Evolutionary conservation across 2,888 invertebrate genomes (phyloP), one percentile per base, ranked within the genome.

Genomic region (Odontothrips loti): DNA sequence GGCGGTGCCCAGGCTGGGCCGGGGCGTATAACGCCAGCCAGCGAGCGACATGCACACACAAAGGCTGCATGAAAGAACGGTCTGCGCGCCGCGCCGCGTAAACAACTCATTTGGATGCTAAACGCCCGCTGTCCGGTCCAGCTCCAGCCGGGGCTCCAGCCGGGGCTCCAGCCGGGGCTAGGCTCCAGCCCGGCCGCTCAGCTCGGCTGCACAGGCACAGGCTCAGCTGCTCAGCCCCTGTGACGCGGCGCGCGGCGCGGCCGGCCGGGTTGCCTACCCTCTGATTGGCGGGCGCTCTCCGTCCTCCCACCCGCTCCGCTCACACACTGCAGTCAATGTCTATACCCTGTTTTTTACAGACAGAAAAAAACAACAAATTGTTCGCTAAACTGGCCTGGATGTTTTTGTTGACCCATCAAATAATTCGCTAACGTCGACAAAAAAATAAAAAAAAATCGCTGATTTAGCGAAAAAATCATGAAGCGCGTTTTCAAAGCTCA

Each of bases 61-160:
- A 43, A 43, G 34, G 34, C 34, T 43, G 34, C 34, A 43, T 43
- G 34, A 43, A 43, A 43, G 58, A 58, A 58, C 58, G 58, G 27
- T 1, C 68, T 12, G 23, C 68, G 17, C 68, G 68, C 23, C 68
- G 23, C 68, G 27, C 12, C 27, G 68, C 68, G 68, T 75, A 75
- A 75, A 75, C 23, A 75, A 75, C 68, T 75, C 68, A 75, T 75
- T 27, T 75, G 68, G 27, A 75, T 75, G 68, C 68, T 75, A 75
- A 75, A 75, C 68, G 68, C 68, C 68, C 68, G 15, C 58, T 15
- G 12, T 3, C 51, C 51, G 15, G 58, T n/a, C 58, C 58, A 15
- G 58, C 58, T 20, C 20, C 58, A 15, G 58, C 58, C 15, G 51
- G 15, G 6, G 51, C 51, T 20, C 51, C 68, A 58, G 11, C 58